Evolutionary conservation across 2,888 invertebrate genomes (phyloP), one percentile per base, ranked within the genome.

Genomic region (Saturnia pavonia): DNA sequence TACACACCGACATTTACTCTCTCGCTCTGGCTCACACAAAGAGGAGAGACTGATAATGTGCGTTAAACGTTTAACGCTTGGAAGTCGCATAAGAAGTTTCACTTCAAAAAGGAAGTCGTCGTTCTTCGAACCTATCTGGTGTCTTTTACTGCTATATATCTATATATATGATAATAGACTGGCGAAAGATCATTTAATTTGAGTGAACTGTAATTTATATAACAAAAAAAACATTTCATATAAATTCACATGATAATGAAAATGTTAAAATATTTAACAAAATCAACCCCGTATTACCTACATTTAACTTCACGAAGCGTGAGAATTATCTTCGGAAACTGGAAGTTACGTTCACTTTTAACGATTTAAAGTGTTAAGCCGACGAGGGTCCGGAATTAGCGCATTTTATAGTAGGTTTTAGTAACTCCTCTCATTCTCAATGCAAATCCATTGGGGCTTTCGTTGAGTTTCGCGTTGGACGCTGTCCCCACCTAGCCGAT

Each of bases 381-480:
- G 71, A 69, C 74, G 73, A 51, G 73, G 79, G 77, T 76, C 72
- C 73, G 73, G 80, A 80, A 85, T 87, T 87, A 86, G 84, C 86
- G 86, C 83, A 86, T 87, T 88, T 88, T 87, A 85, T 83, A 85
- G 82, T 80, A 82, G 81, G 79, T 82, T 86, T 85, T 82, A 84
- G 79, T 77, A 78, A 77, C 77, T 40, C 77, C 79, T 83, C 88
- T 87, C 88, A 89, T 90, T 88, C 86, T 82, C 84, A 81, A 89
- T 90, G 89, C 85, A 89, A 90, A 90, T 88, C 88, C 85, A 79
- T 82, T 79, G 82, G 83, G 83, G 82, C 79, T 81, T 82, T 80
- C 70, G 75, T 77, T 68, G 75, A 78, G 76, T 77, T 80, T 70
- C 74, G 67, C 72, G 73, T 71, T 71, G 70, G 67, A 43, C 34